Evolutionary conservation across 1,140 invertebrate genomes (phyloP), one percentile per base, ranked within the genome.

Genomic region (Nomia melanderi): DNA sequence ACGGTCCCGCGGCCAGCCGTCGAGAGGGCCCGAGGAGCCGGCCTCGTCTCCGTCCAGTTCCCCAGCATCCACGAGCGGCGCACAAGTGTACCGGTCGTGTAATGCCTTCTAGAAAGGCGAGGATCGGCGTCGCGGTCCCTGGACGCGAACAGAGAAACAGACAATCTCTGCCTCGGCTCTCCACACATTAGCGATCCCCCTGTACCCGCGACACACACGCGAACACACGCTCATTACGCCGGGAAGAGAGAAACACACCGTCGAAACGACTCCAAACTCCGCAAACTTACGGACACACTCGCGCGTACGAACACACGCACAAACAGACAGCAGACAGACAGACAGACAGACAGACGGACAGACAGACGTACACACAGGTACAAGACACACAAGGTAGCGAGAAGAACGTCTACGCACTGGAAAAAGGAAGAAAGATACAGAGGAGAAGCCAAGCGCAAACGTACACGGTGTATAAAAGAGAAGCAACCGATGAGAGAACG

Each of bases 71-170:
- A 79, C 78, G 59, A 50, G 47, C 47, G 29, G 70, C 64, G 81
- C 82, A 78, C 81, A 84, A 88, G 82, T 86, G 83, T 86, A 86
- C 81, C 29, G n/a, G 29, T 81, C 86, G 78, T 88, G 83, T 86
- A 89, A 88, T 85, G 81, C 84, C 74, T 83, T 80, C 82, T 88
- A 88, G 88, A 88, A 86, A 88, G 88, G 81, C 78, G 70, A 54
- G n/a, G 11, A 44, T 44, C 9, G 44, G 17, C 7, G 23, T n/a
- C n/a, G 50, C 0, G 14, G 17, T 17, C 23, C 8, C 20, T 41
- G 36, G 25, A 14, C n/a, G 12, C n/a, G 23, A 56, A 75, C 62
- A 33, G 63, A 67, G 63, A 75, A 41, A 7, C 53, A 56, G 29
- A 20, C 59, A 14, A 20, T 39, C 44, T 73, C 27, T 23, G n/a